phyloP scores from a whole-genome alignment of 2,113 vertebrate species.

The Cololabis saira region DNA sequence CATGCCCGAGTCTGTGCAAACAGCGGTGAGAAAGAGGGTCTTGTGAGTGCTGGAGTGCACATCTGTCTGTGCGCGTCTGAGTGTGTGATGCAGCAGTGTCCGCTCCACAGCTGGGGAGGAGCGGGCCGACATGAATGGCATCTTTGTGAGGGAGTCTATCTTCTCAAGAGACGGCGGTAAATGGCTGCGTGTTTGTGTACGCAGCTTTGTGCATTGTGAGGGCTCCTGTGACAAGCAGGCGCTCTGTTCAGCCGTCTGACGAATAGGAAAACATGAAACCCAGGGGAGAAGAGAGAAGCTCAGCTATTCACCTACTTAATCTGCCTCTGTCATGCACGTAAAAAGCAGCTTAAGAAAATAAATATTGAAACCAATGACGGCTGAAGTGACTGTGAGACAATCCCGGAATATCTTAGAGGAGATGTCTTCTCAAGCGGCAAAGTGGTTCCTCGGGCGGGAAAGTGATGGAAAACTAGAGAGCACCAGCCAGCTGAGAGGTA shows the following conservation, averaged over 20 bases:
- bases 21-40: constrained; percentile 21
- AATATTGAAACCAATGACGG: neutral
- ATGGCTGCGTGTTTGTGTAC: constrained; percentile 63
- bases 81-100: constrained; percentile 23
- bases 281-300: constrained; percentile 23
- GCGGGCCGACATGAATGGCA: constrained; percentile 59
- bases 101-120: constrained; percentile 56
- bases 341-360: constrained; percentile 6
- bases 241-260: constrained; percentile 48
- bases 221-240: constrained; percentile 54
- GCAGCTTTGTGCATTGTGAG: constrained; percentile 71
- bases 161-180: constrained; percentile 63
- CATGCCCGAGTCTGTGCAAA: neutral
- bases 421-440: too few species aligned
- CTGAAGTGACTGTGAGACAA: neutral
- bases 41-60: constrained; percentile 22
- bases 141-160: constrained; percentile 68
- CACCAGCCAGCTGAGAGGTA: constrained; percentile 8
- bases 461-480: neutral
- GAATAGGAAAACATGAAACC: constrained; percentile 36
- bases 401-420: too few species aligned
- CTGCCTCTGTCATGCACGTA: constrained; percentile 22
- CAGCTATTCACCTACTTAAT: constrained; percentile 24
- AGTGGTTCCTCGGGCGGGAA: neutral
- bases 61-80: constrained; percentile 34